Percentiles rank a stretch among this genome's conserved stretches.
phyloP scores from a whole-genome alignment of 2,113 vertebrate genomes.

The human (Homo sapiens) region GRCh38 chr1:169613501-169614000 shows the following conservation, averaged over 20 bases:
- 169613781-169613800: background rate
- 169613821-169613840: accelerated
- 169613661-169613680: conserved; percentile 82
- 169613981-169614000: background rate
- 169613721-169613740: accelerated
- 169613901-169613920: background rate
- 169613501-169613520: background rate
- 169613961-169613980: background rate
- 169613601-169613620: conserved; percentile 88
- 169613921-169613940: background rate
- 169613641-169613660: conserved; percentile 93
- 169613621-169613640: conserved; percentile 90
- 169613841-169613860: accelerated
- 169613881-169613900: accelerated
- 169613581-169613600: conserved; percentile 88
- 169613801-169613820: background rate
- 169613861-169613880: accelerated
- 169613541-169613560: background rate
- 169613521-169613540: background rate
- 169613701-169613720: background rate
- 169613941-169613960: background rate
- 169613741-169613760: background rate
- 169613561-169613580: accelerated
- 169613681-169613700: conserved; percentile 87
- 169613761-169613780: background rate